Evolutionary conservation across 2,113 vertebrate species (phyloP).

Genomic region (Pituophis catenifer): DNA sequence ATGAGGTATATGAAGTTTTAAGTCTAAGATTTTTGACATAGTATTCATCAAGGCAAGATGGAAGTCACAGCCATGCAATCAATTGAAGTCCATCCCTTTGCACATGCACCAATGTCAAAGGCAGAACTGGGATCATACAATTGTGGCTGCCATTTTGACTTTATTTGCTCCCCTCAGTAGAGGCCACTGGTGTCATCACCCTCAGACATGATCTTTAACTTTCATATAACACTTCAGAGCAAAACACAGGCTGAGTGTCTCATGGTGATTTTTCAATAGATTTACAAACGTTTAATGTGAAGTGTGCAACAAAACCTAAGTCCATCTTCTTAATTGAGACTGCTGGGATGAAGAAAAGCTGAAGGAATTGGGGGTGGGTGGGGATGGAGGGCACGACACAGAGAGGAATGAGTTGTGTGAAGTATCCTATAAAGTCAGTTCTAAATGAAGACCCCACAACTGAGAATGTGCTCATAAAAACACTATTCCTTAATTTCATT

Average conservation of each 20-base stretch:
- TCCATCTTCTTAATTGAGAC: neutral
- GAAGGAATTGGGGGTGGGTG: neutral
- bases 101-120: neutral
- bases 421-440: neutral
- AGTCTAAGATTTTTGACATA: neutral
- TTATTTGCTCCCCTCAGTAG: neutral
- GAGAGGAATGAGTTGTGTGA: neutral
- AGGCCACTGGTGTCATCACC: too few relatives aligned
- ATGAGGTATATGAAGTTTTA: neutral
- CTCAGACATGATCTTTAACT: neutral
- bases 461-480: neutral
- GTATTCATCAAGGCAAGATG: neutral
- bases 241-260: neutral
- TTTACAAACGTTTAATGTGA: neutral
- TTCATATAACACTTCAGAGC: neutral
- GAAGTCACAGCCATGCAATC: neutral
- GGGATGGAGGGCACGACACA: neutral
- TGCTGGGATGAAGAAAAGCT: neutral
- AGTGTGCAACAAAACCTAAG: neutral
- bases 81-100: neutral
- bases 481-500: neutral
- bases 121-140: neutral
- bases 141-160: neutral
- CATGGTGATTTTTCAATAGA: neutral
- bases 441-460: neutral